Base-by-base conservation (phyloP, 2,888 invertebrate genomes). In the Drosophila nr. fundita region DNA sequence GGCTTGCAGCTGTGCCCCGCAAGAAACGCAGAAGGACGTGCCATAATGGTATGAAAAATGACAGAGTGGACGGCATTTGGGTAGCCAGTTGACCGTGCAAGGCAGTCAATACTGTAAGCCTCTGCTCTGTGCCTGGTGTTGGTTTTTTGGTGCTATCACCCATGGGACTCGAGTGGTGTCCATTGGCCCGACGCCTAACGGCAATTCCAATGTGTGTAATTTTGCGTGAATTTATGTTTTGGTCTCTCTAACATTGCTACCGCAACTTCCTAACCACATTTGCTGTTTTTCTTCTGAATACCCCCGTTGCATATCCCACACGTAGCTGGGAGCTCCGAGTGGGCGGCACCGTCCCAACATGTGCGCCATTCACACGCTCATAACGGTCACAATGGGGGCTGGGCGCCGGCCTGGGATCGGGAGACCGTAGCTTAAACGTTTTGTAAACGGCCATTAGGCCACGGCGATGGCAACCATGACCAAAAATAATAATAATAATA, bases 171-270 rank as follows among this genome's bases (percentile, higher is more conserved):
- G 38, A 54, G 66, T 68, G 68, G 38, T 50, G 74, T 74, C 77
- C 83, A 68, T 76, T 80, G 80, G 80, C 60, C 66, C 36, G 57
- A 34, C 70, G 79, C 77, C 71, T 80, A 79, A 66, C 73, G 76
- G 69, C 87, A 87, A 80, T 82, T 73, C 73, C 72, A 67, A 84
- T 89, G 84, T 87, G 87, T 87, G 87, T 87, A 82, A 86, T 89
- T 86, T 89, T 87, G 90, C 88, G 90, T 89, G 70, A 89, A 86
- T 86, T 86, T 89, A 86, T 86, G 88, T 67, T 80, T 78, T 79
- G 72, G 60, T 78, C 82, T 81, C 62, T 81, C 64, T 49, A 64
- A 77, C 67, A 70, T 70, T 49, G 34, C 11, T 55, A 30, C 18
- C 55, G 32, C 68, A 73, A 76, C 68, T 78, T 62, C 49, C 32